Evolutionary conservation across 1,140 invertebrate genomes (phyloP).

Genomic region (Cydia fagiglandana): DNA sequence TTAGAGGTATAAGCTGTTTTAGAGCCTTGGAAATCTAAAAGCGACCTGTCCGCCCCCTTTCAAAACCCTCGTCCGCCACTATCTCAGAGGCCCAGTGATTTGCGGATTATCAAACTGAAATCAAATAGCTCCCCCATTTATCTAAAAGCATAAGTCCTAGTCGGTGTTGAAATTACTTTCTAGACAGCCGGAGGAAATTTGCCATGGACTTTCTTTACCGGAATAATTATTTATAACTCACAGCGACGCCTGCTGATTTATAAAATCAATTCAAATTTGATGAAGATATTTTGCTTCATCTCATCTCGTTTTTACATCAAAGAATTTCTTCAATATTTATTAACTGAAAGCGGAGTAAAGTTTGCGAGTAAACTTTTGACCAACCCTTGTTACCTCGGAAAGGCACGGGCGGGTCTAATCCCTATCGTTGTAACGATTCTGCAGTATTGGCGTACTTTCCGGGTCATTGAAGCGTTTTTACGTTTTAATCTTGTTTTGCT

Average conservation of each 20-base stretch:
- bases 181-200: neutral
- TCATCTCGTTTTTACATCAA: constrained; percentile 25
- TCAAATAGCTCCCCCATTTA: constrained; percentile 43
- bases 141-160: constrained; percentile 31
- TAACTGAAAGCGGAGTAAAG: constrained; percentile 26
- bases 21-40: constrained; percentile 47
- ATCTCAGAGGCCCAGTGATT: constrained; percentile 56
- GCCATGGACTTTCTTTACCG: constrained; percentile 13
- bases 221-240: constrained; percentile 26
- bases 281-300: constrained; percentile 11
- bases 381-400: neutral
- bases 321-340: constrained; percentile 1
- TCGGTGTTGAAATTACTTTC: constrained; percentile 1
- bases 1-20: constrained; percentile 42
- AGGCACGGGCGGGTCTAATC: constrained; percentile 10
- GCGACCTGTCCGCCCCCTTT: constrained; percentile 36
- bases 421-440: constrained; percentile 15
- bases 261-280: constrained; percentile 28
- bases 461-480: constrained; percentile 12
- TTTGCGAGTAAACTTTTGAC: constrained; percentile 10
- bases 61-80: constrained; percentile 52
- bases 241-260: neutral
- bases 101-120: constrained; percentile 62
- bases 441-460: constrained; percentile 2
- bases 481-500: neutral